Conservation (phyloP, 2,797 vertebrate species). For the Perdix hodgsoniae region DNA sequence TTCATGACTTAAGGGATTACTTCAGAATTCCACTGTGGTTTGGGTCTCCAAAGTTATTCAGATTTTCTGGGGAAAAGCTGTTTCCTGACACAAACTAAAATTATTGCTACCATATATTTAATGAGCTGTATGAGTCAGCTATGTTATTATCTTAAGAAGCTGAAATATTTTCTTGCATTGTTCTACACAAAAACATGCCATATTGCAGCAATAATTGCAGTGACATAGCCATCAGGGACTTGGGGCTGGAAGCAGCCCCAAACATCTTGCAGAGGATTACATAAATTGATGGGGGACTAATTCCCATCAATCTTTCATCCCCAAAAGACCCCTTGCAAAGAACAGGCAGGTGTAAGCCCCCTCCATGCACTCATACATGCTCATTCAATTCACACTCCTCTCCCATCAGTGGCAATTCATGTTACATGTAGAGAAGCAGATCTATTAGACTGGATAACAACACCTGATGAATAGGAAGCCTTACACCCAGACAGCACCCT, state of each 20-base stretch:
- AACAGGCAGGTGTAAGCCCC: fast-evolving
- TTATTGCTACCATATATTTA: not conserved
- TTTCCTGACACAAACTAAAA: not conserved
- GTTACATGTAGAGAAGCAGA: not conserved
- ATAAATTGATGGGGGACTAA: not conserved
- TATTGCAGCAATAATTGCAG: not conserved
- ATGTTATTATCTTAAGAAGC: not conserved
- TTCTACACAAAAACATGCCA: not conserved
- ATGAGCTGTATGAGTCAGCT: not conserved
- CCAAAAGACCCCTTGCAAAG: not conserved
- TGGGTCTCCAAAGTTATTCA: not conserved
- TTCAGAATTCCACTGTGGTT: slow-evolving; percentile 2
- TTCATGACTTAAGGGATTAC: not conserved
- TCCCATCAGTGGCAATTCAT: not conserved
- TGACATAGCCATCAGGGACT: not conserved
- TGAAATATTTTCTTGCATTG: not conserved
- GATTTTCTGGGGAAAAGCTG: not conserved
- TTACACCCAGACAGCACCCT: not conserved
- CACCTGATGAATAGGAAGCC: not conserved
- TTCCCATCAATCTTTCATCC: not conserved
- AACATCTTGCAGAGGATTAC: not conserved
- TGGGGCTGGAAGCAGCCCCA: not conserved
- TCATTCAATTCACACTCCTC: not conserved
- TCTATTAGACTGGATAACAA: not conserved
- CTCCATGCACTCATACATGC: no score